Percentiles rank a stretch among this genome's conserved stretches.
Conservation (phyloP, 2,888 invertebrate species). For the Ornithoptera alexandrae region DNA sequence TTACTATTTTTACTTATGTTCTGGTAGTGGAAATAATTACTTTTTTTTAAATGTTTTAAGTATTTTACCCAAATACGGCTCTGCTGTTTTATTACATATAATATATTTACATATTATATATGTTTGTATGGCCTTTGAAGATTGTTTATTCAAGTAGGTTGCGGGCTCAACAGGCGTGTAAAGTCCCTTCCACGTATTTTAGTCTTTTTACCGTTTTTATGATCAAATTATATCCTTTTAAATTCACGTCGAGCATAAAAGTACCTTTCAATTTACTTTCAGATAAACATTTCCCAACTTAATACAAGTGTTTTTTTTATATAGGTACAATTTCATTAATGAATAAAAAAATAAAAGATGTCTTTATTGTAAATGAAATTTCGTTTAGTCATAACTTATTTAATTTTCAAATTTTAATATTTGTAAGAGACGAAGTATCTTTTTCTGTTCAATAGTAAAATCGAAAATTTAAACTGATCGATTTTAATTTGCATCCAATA, state of each 20-base stretch:
- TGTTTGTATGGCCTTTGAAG: conserved; percentile 42
- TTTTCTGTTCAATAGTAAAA: too few relatives aligned
- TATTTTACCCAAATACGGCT: conserved; percentile 16
- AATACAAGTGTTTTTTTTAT: conserved; percentile 18
- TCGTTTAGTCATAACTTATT: too few relatives aligned
- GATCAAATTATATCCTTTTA: conserved; percentile 65
- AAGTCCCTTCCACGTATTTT: conserved; percentile 69
- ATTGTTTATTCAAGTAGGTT: conserved; percentile 63
- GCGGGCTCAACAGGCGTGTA: conserved; percentile 68
- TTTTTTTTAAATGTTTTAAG: not conserved
- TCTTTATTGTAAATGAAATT: too few relatives aligned
- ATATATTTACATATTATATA: conserved; percentile 26
- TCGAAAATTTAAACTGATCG: too few relatives aligned
- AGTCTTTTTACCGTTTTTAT: conserved; percentile 64
- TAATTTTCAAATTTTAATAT: too few relatives aligned
- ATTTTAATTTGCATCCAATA: too few relatives aligned
- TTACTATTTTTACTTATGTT: too few relatives aligned
- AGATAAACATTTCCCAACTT: conserved; percentile 28
- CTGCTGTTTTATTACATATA: conserved; percentile 21
- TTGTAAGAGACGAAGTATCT: too few relatives aligned
- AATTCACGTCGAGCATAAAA: conserved; percentile 59
- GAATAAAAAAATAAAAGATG: too few relatives aligned
- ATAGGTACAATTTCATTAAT: too few relatives aligned
- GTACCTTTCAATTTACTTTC: conserved; percentile 54
- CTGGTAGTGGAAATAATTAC: too few relatives aligned